Evolutionary conservation across 2,113 vertebrate species (phyloP).

Genomic region (Cyprinodon variegatus): DNA sequence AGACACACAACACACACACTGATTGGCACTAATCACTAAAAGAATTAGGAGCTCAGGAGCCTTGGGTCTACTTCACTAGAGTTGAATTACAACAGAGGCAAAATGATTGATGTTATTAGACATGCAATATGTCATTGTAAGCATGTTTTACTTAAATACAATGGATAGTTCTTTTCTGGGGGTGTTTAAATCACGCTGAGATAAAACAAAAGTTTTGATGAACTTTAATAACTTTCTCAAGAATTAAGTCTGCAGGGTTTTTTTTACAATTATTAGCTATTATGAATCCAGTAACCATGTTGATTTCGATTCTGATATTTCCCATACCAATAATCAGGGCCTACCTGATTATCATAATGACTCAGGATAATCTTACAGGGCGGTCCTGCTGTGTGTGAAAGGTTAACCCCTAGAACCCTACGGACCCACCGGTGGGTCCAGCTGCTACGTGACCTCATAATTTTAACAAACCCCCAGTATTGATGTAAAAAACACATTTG

Average conservation of each 20-base stretch:
- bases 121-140: conserved; percentile 21
- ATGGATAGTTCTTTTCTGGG: background rate
- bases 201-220: background rate
- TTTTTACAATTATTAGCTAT: no score
- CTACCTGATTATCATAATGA: no score
- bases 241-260: background rate
- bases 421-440: no score
- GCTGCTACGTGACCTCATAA: no score
- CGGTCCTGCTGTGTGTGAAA: no score
- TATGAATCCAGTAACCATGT: no score
- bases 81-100: conserved; percentile 13
- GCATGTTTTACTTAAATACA: conserved; percentile 6
- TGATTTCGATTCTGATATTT: no score
- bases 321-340: no score
- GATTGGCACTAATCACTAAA: conserved; percentile 47
- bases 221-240: background rate
- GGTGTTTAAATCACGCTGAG: background rate
- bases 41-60: conserved; percentile 32
- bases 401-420: no score
- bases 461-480: no score
- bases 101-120: conserved; percentile 43
- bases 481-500: no score
- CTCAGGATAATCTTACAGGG: no score
- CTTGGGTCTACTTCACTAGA: conserved; percentile 17
- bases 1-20: conserved; percentile 30